Evolutionary conservation across 1,140 invertebrate species (phyloP).

Genomic region (Agrilus planipennis): DNA sequence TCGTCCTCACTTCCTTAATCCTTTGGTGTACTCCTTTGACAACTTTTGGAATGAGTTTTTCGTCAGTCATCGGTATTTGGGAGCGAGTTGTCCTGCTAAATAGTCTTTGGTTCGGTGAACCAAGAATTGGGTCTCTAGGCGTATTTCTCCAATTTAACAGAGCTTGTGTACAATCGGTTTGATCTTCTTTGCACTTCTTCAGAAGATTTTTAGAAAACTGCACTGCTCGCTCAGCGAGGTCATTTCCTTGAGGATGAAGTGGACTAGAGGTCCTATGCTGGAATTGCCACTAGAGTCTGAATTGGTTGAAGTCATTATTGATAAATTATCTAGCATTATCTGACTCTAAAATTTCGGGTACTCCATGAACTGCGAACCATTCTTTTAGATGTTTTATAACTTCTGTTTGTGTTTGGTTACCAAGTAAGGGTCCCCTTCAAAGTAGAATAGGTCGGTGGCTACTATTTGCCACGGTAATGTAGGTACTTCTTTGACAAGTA

Average conservation of each 20-base stretch:
- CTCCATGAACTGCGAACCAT: constrained; percentile 6
- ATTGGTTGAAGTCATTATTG: constrained; percentile 12
- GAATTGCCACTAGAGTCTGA: constrained; percentile 15
- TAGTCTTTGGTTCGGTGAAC: neutral
- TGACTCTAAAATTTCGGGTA: constrained; percentile 5
- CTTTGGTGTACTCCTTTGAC: neutral
- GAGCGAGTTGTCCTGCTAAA: neutral
- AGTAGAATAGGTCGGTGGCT: too few species aligned
- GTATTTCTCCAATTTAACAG: constrained; percentile 9
- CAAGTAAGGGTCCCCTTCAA: too few species aligned
- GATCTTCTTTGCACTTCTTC: constrained; percentile 12
- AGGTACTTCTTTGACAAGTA: too few species aligned
- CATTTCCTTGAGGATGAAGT: constrained; percentile 20
- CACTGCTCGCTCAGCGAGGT: constrained; percentile 19
- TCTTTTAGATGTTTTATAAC: too few species aligned
- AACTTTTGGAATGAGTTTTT: neutral
- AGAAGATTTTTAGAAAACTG: constrained; percentile 20
- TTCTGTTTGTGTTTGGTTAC: too few species aligned
- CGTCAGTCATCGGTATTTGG: neutral
- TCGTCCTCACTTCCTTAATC: neutral
- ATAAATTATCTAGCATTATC: constrained; percentile 13
- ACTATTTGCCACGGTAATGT: too few species aligned
- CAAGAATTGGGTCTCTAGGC: constrained; percentile 1
- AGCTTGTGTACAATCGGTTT: constrained; percentile 4
- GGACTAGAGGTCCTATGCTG: constrained; percentile 18